Conservation (phyloP, 1,140 invertebrate genomes). For the Pissodes strobi region DNA sequence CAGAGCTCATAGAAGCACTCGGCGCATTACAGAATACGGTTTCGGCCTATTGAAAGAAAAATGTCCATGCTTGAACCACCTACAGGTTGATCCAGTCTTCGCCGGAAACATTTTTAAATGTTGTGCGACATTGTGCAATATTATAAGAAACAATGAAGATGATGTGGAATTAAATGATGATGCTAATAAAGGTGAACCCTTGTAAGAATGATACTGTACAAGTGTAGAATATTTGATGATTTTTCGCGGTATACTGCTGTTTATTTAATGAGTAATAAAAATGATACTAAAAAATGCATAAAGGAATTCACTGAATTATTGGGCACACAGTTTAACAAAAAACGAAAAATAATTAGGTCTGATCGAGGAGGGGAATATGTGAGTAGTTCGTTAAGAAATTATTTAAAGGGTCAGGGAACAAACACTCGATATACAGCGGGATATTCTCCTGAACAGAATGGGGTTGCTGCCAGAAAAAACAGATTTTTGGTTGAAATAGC, state of each 20-base stretch:
- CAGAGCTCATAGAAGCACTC: too few relatives aligned
- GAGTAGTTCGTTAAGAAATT: background rate
- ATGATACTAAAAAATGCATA: background rate
- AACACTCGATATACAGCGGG: conserved; percentile 4
- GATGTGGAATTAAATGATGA: too few relatives aligned
- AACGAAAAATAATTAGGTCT: conserved; percentile 9
- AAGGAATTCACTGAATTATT: conserved; percentile 5
- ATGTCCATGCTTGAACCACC: too few relatives aligned
- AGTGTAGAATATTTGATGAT: conserved; percentile 27
- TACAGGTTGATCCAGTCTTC: too few relatives aligned
- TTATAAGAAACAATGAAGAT: too few relatives aligned
- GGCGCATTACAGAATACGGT: too few relatives aligned
- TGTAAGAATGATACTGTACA: too few relatives aligned
- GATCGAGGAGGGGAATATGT: conserved; percentile 14
- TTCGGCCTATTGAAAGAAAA: too few relatives aligned
- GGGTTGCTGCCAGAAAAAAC: conserved; percentile 25
- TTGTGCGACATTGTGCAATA: too few relatives aligned
- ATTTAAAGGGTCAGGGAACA: conserved; percentile 2
- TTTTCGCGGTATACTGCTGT: conserved; percentile 5
- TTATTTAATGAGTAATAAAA: conserved; percentile 15
- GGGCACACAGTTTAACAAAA: conserved; percentile 1
- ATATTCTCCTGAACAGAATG: conserved; percentile 23
- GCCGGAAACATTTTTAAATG: too few relatives aligned
- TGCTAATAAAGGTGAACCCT: too few relatives aligned
- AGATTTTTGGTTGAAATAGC: conserved; percentile 13